Evolutionary conservation across 2,113 vertebrate species (phyloP).

Genomic region (Gnathonemus longibarbis): DNA sequence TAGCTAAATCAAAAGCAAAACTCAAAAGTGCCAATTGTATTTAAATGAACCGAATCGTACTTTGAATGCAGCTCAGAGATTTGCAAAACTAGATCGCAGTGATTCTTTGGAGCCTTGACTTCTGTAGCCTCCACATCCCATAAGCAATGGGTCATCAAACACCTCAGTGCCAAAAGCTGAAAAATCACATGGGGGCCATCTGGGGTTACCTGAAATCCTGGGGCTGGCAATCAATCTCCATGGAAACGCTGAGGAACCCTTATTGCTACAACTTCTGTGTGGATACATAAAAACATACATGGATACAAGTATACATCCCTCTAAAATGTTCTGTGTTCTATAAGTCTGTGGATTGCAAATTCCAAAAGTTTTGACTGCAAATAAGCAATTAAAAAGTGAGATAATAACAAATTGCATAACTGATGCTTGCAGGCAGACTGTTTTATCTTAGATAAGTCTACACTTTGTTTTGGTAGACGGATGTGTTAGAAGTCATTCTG

Average conservation of each 20-base stretch:
- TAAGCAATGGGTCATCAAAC: not conserved
- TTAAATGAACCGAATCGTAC: not conserved
- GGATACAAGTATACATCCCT: not conserved
- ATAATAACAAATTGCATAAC: not conserved
- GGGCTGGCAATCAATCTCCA: not conserved
- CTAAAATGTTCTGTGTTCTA: not conserved
- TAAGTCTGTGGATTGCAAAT: not conserved
- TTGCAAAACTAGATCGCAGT: not conserved
- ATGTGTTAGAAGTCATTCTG: not conserved
- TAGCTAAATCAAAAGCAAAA: not conserved
- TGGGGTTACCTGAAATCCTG: not conserved
- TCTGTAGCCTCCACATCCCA: not conserved
- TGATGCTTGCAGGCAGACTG: not conserved
- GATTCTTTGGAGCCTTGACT: not conserved
- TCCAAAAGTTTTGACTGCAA: not conserved
- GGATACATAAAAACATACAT: not conserved
- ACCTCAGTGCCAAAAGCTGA: not conserved
- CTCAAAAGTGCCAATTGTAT: not conserved
- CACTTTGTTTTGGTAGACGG: not conserved
- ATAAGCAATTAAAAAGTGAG: not conserved
- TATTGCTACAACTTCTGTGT: not conserved
- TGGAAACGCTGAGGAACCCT: not conserved
- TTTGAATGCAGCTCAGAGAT: not conserved
- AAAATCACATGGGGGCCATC: not conserved
- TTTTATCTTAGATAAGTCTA: not conserved